Evolutionary conservation across 1,140 invertebrate genomes (phyloP), one percentile per base, ranked within the genome.

Genomic region (Wasmannia auropunctata): DNA sequence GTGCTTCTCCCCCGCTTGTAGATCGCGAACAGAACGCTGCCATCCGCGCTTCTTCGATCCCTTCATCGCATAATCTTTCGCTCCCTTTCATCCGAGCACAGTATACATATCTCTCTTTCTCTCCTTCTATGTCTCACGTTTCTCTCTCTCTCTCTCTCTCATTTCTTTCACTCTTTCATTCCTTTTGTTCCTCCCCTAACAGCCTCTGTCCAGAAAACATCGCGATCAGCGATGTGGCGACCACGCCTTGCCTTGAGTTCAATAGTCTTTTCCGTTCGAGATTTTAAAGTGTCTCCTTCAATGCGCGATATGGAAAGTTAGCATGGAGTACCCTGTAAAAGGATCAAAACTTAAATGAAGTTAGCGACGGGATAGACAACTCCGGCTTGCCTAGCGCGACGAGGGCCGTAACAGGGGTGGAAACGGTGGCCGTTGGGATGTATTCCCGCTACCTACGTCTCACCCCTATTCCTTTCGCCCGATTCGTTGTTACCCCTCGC

Each of bases 261-360:
- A 63, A 60, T 70, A 69, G 16, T 60, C 69, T 43, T 46, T 65
- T 49, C 81, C 49, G 31, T 87, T 90, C 31, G 67, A 51, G 65
- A 84, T 88, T 87, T 86, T 69, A 65, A 86, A 90, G 77, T 88
- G 63, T 85, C 63, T 56, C 51, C 87, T 87, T 88, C 81, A 91
- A 91, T 91, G 90, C 85, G 84, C 88, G 85, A 92, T 92, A 92
- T 92, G 90, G 91, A 92, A 91, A 92, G 91, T 92, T 92, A 87
- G 80, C 87, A 87, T 86, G 63, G 85, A 88, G 80, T 81, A 77
- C 80, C 72, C 86, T 67, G 80, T 91, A 91, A 92, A 92, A 92
- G 91, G 90, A 92, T 92, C 88, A 92, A 81, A 92, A 92, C 90
- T 92, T 92, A 92, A 92, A 92, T 92, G 91, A 92, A 92, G 91